Evolutionary conservation across 2,113 vertebrate genomes (phyloP).

Genomic region (Planiliza haematocheilus): DNA sequence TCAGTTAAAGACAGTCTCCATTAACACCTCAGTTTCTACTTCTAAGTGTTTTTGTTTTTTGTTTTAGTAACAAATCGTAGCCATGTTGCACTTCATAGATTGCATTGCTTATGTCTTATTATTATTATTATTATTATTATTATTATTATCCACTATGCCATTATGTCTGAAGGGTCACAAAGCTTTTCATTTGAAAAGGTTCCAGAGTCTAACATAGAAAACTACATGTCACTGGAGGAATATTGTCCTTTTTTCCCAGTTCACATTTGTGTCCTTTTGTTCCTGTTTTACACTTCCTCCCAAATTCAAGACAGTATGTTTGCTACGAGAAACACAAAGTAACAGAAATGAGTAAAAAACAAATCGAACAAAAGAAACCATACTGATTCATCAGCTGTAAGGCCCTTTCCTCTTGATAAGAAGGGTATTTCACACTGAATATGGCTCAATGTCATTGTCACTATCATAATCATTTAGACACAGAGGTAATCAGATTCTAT

Average conservation of each 20-base stretch:
- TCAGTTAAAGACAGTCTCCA: too few relatives aligned
- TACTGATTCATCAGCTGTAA: slow-evolving; percentile 51
- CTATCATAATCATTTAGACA: slow-evolving; percentile 60
- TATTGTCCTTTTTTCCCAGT: not conserved
- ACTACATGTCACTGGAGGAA: not conserved
- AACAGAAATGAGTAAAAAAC: slow-evolving; percentile 21
- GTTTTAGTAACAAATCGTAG: too few relatives aligned
- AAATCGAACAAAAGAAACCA: slow-evolving; percentile 25
- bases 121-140: not conserved
- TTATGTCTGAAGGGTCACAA: not conserved
- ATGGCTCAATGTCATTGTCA: slow-evolving; percentile 69
- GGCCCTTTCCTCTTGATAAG: slow-evolving; percentile 63
- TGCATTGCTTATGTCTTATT: too few relatives aligned
- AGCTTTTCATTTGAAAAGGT: slow-evolving; percentile 12
- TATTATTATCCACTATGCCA: not conserved
- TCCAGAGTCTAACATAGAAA: not conserved
- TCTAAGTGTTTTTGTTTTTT: too few relatives aligned
- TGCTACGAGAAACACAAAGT: slow-evolving; percentile 70
- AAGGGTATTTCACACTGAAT: slow-evolving; percentile 63
- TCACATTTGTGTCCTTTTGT: not conserved
- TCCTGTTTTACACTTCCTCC: slow-evolving; percentile 17
- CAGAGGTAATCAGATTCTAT: slow-evolving; percentile 75
- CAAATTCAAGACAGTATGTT: slow-evolving; percentile 58
- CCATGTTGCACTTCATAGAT: too few relatives aligned
- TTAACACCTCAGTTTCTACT: too few relatives aligned